Base-by-base conservation (phyloP, 2,797 vertebrate genomes). In the Echiichthys vipera region DNA sequence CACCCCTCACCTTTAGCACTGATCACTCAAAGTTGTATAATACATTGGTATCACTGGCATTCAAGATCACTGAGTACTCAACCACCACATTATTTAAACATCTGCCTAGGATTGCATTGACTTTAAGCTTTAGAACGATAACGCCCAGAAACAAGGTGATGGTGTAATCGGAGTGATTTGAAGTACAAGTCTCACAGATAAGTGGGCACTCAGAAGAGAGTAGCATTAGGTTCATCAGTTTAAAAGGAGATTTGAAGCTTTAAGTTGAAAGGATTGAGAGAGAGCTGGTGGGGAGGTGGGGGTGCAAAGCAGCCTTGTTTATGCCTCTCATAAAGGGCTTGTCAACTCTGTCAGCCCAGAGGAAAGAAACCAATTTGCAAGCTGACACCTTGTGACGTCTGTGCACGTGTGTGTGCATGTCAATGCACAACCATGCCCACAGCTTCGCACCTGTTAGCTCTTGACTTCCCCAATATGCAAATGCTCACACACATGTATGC, bases 321-420 rank as follows among this genome's bases (percentile, higher is more conserved):
- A 90, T 88, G 74, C 83, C 86, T 86, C 80, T 89, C 89, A 92
- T 92, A 85, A 91, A 90, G 82, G 72, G 66, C 84, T 84, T 93
- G 91, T 93, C 92, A 91, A 84, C 80, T 88, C 85, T 84, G 89
- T 85, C 88, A 89, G 75, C 88, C 88, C 74, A 83, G 79, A 87
- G 88, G 87, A 90, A 83, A 88, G 83, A 89, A 92, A 91, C 83
- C 88, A 91, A 92, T 93, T 92, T 92, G 83, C 84, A 77, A 82
- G 63, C 80, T 91, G 89, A 91, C 91, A 91, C 80, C 78, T 88
- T 69, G 66, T 87, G 87, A 91, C 50, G 39, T 72, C 74, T 49
- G 69, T 39, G 53, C 20, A 47, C 18, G 39, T 13, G 46, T 5
- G 43, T 59, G 39, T 72, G 74, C 49, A 65, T 29, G 55, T 74